Evolutionary conservation across 53 echinoderm and acorn worm genomes (phyloP).

Genomic region (Luidia sarsii): DNA sequence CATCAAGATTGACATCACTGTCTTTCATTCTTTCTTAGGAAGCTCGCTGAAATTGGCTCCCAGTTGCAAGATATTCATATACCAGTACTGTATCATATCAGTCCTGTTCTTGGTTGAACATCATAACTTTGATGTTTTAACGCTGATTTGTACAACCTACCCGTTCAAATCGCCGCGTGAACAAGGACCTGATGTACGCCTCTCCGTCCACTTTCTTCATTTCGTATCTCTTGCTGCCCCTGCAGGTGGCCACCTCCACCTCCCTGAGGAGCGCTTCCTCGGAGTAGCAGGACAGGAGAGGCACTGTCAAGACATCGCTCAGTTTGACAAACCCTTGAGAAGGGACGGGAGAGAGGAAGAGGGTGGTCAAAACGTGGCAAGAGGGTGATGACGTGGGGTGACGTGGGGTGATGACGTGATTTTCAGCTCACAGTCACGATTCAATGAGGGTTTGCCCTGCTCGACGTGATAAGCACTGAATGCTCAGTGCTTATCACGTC

Average conservation of each 20-base stretch:
- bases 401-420: background rate
- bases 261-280: constrained; percentile 63
- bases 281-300: constrained; percentile 62
- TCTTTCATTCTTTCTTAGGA: background rate
- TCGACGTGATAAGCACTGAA: too few relatives aligned
- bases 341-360: background rate
- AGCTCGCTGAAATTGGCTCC: too few relatives aligned
- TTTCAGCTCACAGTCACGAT: background rate
- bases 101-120: too few relatives aligned
- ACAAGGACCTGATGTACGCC: constrained; percentile 64
- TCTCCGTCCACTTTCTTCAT: constrained; percentile 36
- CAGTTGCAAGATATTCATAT: too few relatives aligned
- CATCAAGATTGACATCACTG: too few relatives aligned
- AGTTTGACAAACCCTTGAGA: constrained; percentile 88
- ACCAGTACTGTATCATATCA: too few relatives aligned
- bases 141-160: constrained; percentile 45
- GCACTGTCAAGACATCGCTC: constrained; percentile 66
- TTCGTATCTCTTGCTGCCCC: constrained; percentile 72
- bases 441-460: too few relatives aligned
- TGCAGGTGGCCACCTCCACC: constrained; percentile 48
- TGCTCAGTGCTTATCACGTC: too few relatives aligned
- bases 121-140: too few relatives aligned
- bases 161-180: constrained; percentile 72
- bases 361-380: too few relatives aligned
- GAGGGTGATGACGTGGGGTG: background rate